Conservation (phyloP, 1,140 invertebrate species). For the Diprion similis region DNA sequence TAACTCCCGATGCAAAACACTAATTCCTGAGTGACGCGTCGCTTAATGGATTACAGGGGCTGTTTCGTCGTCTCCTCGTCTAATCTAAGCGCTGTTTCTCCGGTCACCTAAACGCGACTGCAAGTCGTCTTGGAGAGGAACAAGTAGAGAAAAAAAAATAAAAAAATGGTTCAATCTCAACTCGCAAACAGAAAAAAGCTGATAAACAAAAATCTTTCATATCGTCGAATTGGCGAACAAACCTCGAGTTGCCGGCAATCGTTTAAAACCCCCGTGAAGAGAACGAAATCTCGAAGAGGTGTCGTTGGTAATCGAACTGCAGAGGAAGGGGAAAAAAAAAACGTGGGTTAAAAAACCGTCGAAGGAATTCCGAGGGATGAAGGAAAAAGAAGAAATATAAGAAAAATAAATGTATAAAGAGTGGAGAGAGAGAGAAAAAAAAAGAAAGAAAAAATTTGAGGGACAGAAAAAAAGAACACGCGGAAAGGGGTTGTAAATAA, state of each 20-base stretch:
- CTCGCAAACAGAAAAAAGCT: background rate
- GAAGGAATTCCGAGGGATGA: no score
- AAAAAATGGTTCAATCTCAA: background rate
- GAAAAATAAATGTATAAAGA: background rate
- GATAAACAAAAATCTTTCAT: background rate
- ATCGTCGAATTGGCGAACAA: background rate
- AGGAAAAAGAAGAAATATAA: no score
- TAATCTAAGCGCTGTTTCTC: no score
- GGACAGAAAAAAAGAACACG: background rate
- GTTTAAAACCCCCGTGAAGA: no score
- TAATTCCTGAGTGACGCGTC: conserved; percentile 9
- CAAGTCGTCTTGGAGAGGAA: background rate
- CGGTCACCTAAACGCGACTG: no score
- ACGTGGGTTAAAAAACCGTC: no score
- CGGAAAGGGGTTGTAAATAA: conserved; percentile 16
- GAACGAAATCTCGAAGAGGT: background rate
- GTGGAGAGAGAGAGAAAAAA: background rate
- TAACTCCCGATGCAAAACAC: conserved; percentile 3
- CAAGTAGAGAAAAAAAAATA: background rate
- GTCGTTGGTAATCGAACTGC: background rate
- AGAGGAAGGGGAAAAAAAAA: background rate
- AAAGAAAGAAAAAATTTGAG: conserved; percentile 4
- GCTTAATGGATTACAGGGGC: background rate
- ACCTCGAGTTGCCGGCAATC: no score
- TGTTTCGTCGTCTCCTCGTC: background rate